Evolutionary conservation across 2,888 invertebrate species (phyloP).

Genomic region (Lordiphosa fenestrarum): DNA sequence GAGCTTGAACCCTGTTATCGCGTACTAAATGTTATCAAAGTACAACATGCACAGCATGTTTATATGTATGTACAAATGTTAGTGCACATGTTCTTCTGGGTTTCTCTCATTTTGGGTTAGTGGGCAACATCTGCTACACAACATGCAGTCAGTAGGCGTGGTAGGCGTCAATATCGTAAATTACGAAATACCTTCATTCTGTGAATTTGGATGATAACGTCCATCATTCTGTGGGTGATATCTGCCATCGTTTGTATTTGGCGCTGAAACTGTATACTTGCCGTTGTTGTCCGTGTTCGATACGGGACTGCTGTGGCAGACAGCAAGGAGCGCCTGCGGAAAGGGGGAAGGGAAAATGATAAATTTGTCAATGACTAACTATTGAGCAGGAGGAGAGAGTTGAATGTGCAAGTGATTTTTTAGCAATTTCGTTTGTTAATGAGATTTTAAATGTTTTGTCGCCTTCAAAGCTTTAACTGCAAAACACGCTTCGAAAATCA

Average conservation of each 20-base stretch:
- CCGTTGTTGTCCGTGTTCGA: constrained; percentile 55
- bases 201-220: constrained; percentile 63
- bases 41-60: constrained; percentile 2
- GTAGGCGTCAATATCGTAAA: constrained; percentile 23
- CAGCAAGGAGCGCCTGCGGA: constrained; percentile 68
- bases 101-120: constrained; percentile 18
- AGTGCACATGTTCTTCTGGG: constrained; percentile 10
- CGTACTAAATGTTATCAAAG: constrained; percentile 17
- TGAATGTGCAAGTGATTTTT: not conserved
- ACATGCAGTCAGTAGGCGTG: constrained; percentile 33
- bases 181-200: constrained; percentile 74
- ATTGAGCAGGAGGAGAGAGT: not conserved
- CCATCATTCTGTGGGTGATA: constrained; percentile 70
- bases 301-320: constrained; percentile 65
- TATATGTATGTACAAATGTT: constrained; percentile 8
- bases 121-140: constrained; percentile 26
- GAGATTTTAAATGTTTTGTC: no score
- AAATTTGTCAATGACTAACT: not conserved
- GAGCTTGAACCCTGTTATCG: constrained; percentile 47
- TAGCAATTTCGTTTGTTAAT: no score
- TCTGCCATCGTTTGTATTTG: constrained; percentile 65
- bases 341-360: not conserved
- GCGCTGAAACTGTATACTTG: constrained; percentile 76
- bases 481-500: no score
- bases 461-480: no score